Conservation (phyloP, 1,140 invertebrate species). For the Sycophaga agraensis region DNA sequence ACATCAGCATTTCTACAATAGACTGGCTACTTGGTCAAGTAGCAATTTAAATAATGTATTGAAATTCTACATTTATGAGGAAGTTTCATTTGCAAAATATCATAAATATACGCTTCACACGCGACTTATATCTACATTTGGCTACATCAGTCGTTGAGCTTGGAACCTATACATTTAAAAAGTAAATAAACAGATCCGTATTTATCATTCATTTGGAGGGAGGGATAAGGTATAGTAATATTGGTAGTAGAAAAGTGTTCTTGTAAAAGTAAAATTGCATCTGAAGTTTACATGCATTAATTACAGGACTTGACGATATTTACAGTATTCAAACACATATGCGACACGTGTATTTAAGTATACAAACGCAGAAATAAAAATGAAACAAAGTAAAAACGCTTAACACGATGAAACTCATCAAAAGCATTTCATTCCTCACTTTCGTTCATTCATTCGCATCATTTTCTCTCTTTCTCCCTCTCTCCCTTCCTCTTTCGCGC, state of each 20-base stretch:
- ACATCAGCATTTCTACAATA: constrained; percentile 13
- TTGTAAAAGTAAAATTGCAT: constrained; percentile 10
- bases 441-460: not conserved
- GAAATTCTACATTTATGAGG: constrained; percentile 26
- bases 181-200: constrained; percentile 11
- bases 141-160: constrained; percentile 47
- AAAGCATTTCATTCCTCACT: constrained; percentile 3
- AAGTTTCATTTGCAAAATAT: constrained; percentile 30
- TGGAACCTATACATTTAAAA: constrained; percentile 17
- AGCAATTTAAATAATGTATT: constrained; percentile 14
- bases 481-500: too few relatives aligned
- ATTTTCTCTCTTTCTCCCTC: not conserved
- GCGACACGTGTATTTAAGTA: not conserved
- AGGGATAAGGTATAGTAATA: not conserved
- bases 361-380: too few relatives aligned
- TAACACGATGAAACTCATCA: constrained; percentile 7
- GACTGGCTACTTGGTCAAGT: constrained; percentile 26
- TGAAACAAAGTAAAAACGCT: too few relatives aligned
- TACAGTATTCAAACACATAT: constrained; percentile 13
- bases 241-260: not conserved
- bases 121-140: constrained; percentile 46
- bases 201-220: constrained; percentile 15
- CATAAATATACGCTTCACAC: constrained; percentile 36
- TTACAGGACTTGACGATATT: constrained; percentile 20
- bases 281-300: constrained; percentile 13